Conservation (phyloP, 2,797 vertebrate genomes). For the Linurgus olivaceus region DNA sequence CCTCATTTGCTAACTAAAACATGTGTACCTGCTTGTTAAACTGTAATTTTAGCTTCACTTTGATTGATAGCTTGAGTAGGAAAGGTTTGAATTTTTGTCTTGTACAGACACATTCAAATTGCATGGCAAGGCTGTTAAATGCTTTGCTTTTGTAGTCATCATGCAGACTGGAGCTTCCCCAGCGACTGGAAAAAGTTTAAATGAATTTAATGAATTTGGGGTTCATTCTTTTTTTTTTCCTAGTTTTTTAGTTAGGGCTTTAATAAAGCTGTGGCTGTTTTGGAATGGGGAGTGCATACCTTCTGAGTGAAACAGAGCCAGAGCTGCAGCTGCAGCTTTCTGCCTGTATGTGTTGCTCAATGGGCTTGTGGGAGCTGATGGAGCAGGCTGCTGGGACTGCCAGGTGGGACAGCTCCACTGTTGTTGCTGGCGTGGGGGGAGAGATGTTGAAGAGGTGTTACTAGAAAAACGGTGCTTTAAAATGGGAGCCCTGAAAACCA, state of each 20-base stretch:
- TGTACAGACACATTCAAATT: constrained; percentile 16
- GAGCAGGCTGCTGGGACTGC: constrained; percentile 11
- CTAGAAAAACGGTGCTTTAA: not conserved
- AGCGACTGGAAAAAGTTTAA: not conserved
- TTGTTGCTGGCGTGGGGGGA: constrained; percentile 50
- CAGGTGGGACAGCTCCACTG: not conserved
- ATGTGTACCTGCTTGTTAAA: constrained; percentile 45
- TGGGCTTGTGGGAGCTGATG: constrained; percentile 5
- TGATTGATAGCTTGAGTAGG: constrained; percentile 44
- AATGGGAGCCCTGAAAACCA: not conserved
- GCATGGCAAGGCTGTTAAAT: not conserved
- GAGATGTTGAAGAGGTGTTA: not conserved
- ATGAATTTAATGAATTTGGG: constrained; percentile 2
- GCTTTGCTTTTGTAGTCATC: not conserved
- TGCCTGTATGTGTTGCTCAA: not conserved
- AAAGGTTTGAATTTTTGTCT: constrained; percentile 37
- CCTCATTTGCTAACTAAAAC: constrained; percentile 50
- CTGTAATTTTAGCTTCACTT: constrained; percentile 54
- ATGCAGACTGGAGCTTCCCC: not conserved
- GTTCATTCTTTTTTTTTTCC: not conserved
- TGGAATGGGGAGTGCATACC: not conserved
- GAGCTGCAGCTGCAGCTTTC: constrained; percentile 43
- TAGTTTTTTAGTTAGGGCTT: not conserved
- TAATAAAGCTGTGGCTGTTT: constrained; percentile 9
- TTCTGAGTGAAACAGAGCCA: constrained; percentile 41